Base-by-base conservation (phyloP, 2,797 vertebrate genomes). In the Poecile montanus region DNA sequence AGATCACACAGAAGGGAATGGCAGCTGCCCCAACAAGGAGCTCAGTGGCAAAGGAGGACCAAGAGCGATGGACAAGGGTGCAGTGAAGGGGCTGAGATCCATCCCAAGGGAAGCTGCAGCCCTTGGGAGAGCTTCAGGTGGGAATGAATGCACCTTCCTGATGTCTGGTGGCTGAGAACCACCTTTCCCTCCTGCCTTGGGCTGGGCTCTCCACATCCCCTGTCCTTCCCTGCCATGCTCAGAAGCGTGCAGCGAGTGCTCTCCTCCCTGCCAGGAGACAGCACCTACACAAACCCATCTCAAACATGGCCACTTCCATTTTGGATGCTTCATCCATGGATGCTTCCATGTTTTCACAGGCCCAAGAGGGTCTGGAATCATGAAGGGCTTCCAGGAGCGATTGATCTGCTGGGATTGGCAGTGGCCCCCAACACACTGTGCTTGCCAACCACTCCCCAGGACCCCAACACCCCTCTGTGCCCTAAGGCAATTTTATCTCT, bases 401-500 rank as follows among this genome's bases (percentile, higher is more conserved):
- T 0, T 19, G 60, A 47, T 36, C 29, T 29, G 18, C 36, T 48
- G 45, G 34, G 48, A 68, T 63, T 40, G 71, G 85, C 70, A 78
- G 38, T 2, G 5, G 67, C 26, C 74, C 44, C 40, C 13, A 1
- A 0, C 0, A 1, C 9, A 4, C 16, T 32, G 17, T 0, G 2
- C 58, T 78, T 38, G 48, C 89, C 80, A 85, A 10, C 67, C n/a
- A 30, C 67, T 54, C 78, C 66, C 67, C 0, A 0, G 57, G 47
- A 85, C 82, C 91, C 62, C 80, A 63, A 34, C 10, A 16, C 63
- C 56, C 70, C 79, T 88, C 74, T 36, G 57, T 68, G 73, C 80
- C 94, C 79, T 34, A 36, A 93, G 74, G 80, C 82, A 94, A 86
- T 89, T 92, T 86, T 94, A 85, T 88, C 87, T 93, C 94, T 95